Conservation (phyloP, 2,797 vertebrate species). For the Morelia viridis region DNA sequence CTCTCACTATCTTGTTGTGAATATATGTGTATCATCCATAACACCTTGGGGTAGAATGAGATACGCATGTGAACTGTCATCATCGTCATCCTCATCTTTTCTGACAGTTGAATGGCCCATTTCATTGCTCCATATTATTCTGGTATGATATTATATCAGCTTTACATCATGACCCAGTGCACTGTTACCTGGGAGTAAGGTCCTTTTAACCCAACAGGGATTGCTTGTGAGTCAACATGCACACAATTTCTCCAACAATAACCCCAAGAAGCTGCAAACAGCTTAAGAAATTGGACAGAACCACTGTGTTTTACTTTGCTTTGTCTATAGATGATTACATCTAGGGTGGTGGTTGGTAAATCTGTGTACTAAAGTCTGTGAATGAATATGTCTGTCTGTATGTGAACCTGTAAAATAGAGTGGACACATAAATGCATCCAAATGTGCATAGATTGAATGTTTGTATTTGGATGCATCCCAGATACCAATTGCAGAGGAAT, state of each 20-base stretch:
- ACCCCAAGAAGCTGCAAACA: background rate
- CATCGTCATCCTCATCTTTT: background rate
- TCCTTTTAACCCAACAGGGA: background rate
- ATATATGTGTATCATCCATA: background rate
- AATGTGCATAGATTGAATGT: background rate
- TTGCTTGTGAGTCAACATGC: background rate
- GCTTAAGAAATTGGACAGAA: background rate
- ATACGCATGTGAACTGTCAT: background rate
- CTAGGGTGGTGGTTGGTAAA: background rate
- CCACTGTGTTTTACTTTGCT: background rate
- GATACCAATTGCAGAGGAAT: background rate
- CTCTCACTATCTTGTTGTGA: background rate
- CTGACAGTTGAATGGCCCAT: background rate
- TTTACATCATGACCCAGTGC: background rate
- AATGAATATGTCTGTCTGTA: background rate
- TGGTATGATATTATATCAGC: background rate
- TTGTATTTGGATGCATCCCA: background rate
- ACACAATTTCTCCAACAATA: background rate
- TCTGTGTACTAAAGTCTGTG: background rate
- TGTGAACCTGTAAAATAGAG: no score
- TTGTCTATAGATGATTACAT: no score
- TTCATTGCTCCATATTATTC: background rate
- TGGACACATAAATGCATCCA: background rate
- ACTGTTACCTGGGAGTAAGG: background rate
- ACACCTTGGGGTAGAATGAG: background rate